Evolutionary conservation across 2,797 vertebrate genomes (phyloP).

Genomic region (Paramormyrops hopkinsi): DNA sequence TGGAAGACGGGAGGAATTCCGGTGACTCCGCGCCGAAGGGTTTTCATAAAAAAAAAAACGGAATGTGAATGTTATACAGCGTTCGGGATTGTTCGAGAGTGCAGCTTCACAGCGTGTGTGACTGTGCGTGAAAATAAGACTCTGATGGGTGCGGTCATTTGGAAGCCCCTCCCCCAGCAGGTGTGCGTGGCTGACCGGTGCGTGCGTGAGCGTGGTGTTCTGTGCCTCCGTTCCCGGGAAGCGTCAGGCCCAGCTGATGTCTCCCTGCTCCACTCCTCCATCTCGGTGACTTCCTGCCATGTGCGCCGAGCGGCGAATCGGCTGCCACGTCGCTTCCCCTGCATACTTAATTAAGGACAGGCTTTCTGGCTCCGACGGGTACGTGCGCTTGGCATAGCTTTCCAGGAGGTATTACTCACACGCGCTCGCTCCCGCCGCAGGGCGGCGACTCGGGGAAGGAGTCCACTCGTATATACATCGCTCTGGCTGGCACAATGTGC

Average conservation of each 20-base stretch:
- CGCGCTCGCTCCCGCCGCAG: not conserved
- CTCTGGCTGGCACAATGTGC: not conserved
- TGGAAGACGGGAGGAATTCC: not conserved
- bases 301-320: not conserved
- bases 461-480: conserved; percentile 23
- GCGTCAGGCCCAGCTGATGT: conserved; percentile 7
- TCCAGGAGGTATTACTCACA: conserved; percentile 14
- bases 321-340: not conserved
- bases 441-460: conserved; percentile 14
- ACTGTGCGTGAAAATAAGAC: not conserved
- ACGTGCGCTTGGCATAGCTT: conserved; percentile 43
- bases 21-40: conserved; percentile 35
- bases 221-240: not conserved
- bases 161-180: not conserved
- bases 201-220: not conserved
- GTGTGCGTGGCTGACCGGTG: not conserved
- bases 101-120: conserved; percentile 15
- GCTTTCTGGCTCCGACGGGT: conserved; percentile 52
- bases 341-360: conserved; percentile 50
- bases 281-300: conserved; percentile 8
- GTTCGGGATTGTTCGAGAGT: not conserved
- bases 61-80: too few relatives aligned
- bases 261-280: conserved; percentile 5
- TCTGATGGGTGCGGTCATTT: too few relatives aligned
- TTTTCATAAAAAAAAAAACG: not conserved